Conservation (phyloP, 2,888 invertebrate species). For the Pyrrhosoma nymphula region DNA sequence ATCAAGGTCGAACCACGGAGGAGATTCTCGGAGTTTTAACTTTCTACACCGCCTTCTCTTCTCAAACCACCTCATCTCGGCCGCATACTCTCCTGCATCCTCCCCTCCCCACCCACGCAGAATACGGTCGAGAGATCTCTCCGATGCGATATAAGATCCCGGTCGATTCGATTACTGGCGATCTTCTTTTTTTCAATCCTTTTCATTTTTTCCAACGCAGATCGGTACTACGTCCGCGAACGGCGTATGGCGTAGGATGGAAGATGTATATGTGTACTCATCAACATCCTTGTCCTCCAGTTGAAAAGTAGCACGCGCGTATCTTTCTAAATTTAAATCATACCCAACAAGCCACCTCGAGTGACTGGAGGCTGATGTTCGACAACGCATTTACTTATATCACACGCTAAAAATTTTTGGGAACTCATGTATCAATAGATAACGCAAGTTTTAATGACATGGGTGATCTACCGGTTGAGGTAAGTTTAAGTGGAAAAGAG, state of each 20-base stretch:
- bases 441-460: too few species aligned
- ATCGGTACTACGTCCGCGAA: background rate
- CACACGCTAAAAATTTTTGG: too few species aligned
- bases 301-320: too few species aligned
- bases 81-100: background rate
- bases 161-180: slow-evolving; percentile 24
- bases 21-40: background rate
- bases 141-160: background rate
- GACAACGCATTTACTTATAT: too few species aligned
- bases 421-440: too few species aligned
- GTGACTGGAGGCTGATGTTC: too few species aligned
- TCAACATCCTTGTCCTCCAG: background rate
- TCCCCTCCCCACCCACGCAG: background rate
- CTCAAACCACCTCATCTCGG: background rate
- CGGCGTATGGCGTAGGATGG: background rate
- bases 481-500: too few species aligned
- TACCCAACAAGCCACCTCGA: too few species aligned
- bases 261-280: background rate
- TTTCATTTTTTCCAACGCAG: background rate
- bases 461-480: too few species aligned
- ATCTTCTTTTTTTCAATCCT: background rate
- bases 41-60: slow-evolving; percentile 15
- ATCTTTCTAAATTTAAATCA: too few species aligned
- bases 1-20: slow-evolving; percentile 5
- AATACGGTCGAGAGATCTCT: background rate